Conservation (phyloP, 2,888 invertebrate genomes). For the Drosophila austrosaltans region DNA sequence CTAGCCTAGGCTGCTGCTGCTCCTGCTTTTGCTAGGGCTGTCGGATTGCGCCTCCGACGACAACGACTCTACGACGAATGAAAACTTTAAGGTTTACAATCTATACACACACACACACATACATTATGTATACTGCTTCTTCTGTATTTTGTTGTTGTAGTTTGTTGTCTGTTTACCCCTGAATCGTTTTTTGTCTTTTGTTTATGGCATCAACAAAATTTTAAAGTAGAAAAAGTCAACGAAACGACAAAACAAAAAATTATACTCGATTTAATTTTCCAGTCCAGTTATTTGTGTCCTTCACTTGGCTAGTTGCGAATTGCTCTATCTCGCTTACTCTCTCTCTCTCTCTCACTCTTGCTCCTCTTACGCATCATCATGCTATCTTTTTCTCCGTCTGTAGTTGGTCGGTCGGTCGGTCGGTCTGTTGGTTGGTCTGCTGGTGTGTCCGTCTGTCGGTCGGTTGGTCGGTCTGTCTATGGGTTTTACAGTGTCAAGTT, state of each 20-base stretch:
- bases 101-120: no score
- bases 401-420: background rate
- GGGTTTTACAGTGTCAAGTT: slow-evolving; percentile 37
- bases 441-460: background rate
- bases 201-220: slow-evolving; percentile 52
- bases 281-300: slow-evolving; percentile 69
- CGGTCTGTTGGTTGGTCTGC: background rate
- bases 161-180: slow-evolving; percentile 1
- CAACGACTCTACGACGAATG: slow-evolving; percentile 18
- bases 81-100: slow-evolving; percentile 45
- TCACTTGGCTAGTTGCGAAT: slow-evolving; percentile 18
- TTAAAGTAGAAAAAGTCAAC: slow-evolving; percentile 60
- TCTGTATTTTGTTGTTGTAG: background rate
- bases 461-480: background rate
- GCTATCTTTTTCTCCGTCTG: no score
- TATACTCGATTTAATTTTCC: slow-evolving; percentile 80
- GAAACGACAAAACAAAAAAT: slow-evolving; percentile 58
- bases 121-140: no score
- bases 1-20: background rate
- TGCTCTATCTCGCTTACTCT: slow-evolving; percentile 16
- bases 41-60: background rate
- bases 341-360: slow-evolving; percentile 28
- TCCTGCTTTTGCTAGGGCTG: background rate
- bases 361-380: slow-evolving; percentile 23
- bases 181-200: slow-evolving; percentile 34